Evolutionary conservation across 1,140 invertebrate species (phyloP), one percentile per base, ranked within the genome.

Genomic region (Bradynema listronoti): DNA sequence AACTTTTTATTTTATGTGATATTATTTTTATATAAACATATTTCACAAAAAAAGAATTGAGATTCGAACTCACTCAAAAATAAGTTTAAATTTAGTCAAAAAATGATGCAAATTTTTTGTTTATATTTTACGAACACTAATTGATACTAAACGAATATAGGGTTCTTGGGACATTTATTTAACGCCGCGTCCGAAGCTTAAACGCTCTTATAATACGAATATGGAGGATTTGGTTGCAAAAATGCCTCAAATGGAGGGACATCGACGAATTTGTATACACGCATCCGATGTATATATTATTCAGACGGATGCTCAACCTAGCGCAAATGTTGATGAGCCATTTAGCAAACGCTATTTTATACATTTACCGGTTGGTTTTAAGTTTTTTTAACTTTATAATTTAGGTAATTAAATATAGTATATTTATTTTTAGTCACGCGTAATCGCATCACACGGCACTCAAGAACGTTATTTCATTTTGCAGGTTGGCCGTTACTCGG

Each of bases 381-480:
- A 58, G 58, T 16, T 34, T 24, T 19, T 25, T 43, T 43, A 14
- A 54, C 5, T 3, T n/a, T n/a, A n/a, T n/a, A n/a, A n/a, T n/a
- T n/a, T n/a, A n/a, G n/a, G n/a, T n/a, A n/a, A n/a, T n/a, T n/a
- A n/a, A n/a, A n/a, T n/a, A n/a, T n/a, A n/a, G n/a, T n/a, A n/a
- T n/a, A n/a, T n/a, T 43, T 6, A 11, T 36, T 42, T 56, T 41
- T 19, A 67, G 65, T 41, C 68, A n/a, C 66, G 68, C 41, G 65
- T 69, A 1, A 59, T 67, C 1, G 59, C 65, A 9, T 56, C 52
- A 42, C 68, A 67, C 49, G 65, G 65, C 0, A 68, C 42, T 11
- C 65, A 69, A 30, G 65, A 67, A 57, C 33, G 42, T 6, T 67
- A 51, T 46, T 67, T 67, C 42, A 67, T 67, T 46, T 19, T 67